Base-by-base conservation (phyloP, 2,113 vertebrate genomes). In the Mus pahari region DNA sequence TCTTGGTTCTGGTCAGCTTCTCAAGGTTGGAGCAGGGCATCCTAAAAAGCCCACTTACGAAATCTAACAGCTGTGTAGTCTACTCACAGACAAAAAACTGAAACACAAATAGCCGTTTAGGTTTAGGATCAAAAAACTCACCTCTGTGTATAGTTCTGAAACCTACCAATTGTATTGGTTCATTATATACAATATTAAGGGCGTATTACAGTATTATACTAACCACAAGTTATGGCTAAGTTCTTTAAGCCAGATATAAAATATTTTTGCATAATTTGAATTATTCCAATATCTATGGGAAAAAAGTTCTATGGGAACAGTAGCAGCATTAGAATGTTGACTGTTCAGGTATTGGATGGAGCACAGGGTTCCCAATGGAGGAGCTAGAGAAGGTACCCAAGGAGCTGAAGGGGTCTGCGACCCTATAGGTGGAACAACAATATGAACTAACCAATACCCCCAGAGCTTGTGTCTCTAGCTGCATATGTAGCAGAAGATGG, bases 51-150 rank as follows among this genome's bases (percentile, higher is more conserved):
- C 89, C 74, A n/a, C 26, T 26, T 55, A 91, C 19, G 33, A 22
- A 39, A 45, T 45, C 70, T 79, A 20, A 89, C 16, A 60, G 13
- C 62, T 48, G 39, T 31, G 64, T 39, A 58, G 36, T 89, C 14
- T 39, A 58, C 53, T 89, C 14, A 24, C 26, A 70, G 53, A 22
- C 62, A 78, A 93, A 86, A 68, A 86, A 82, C 62, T 39, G 42
- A n/a, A 91, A 64, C 0, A 82, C 26, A 9, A 89, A 82, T 5
- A 74, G 7, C 58, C 86, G 0, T 84, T 42, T 91, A 33, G 48
- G 86, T 22, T 92, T 83, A 86, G 28, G 14, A 75, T 24, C n/a
- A 90, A 74, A 75, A 92, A 92, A 53, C 70, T 86, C 24, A 74
- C 5, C 60, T 36, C 20, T 58, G 1, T 66, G 45, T 73, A 19